Percentiles rank a stretch among this genome's conserved stretches.
Evolutionary conservation across 2,797 vertebrate species (phyloP).

Genomic region (Sebastes iracundus): DNA sequence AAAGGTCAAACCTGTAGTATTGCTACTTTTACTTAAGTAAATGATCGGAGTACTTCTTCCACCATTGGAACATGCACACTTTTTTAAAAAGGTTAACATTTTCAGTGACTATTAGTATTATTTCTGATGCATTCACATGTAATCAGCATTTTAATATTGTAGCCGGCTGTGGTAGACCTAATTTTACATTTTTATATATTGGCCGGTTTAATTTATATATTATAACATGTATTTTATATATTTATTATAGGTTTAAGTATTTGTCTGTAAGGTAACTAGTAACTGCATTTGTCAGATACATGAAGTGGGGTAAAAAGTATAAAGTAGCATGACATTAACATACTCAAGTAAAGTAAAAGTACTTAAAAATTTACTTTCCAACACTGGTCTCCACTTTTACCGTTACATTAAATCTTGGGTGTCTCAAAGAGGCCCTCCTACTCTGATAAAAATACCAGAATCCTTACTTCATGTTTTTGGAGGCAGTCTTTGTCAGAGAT

Average conservation of each 20-base stretch:
- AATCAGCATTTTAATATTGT: no score
- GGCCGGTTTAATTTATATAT: background rate
- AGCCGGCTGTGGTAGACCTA: accelerated
- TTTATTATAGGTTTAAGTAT: background rate
- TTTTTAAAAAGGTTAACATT: no score
- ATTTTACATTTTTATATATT: no score
- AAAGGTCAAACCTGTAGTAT: background rate
- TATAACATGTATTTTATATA: background rate
- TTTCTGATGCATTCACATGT: no score
- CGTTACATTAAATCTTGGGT: background rate
- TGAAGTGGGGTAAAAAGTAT: background rate
- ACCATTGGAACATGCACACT: no score
- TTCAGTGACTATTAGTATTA: no score
- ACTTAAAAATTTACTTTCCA: background rate
- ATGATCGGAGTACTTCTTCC: no score
- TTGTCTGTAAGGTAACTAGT: background rate
- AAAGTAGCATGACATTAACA: background rate
- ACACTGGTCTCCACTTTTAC: background rate
- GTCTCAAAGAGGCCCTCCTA: background rate
- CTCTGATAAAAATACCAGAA: background rate
- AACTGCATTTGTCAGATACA: background rate
- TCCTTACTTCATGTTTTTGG: background rate
- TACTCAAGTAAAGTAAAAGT: background rate
- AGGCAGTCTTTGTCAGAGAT: slow-evolving; percentile 65
- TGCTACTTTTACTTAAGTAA: no score